Base-by-base conservation (phyloP, 2,113 vertebrate species). In the Acanthochromis polyacanthus region DNA sequence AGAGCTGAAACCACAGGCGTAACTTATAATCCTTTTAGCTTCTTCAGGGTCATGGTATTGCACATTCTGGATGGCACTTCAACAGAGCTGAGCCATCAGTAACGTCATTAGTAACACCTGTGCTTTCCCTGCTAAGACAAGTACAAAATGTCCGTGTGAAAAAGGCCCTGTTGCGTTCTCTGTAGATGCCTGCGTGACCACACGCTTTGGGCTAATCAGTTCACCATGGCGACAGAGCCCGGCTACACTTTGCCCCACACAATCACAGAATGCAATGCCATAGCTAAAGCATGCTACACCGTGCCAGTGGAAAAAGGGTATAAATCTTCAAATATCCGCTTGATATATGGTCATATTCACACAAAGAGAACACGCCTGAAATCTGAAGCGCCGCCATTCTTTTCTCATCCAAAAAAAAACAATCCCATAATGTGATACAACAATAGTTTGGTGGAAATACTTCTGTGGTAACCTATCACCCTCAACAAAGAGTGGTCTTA, bases 401-500 rank as follows among this genome's bases (percentile, higher is more conserved):
- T 53, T 67, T 38, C 19, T 46, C 22, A 20, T 55, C 30, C 8
- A 3, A 23, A 32, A 71, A 71, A 25, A 46, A 71, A 20, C 17
- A 23, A 53, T 43, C 63, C 55, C 50, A 69, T 68, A 68, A 71
- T 14, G 22, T 60, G 38, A 25, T 38, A 53, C 32, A 48, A 63
- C 63, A 82, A 66, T 28, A 28, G 20, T 5, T 48, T 19, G 20
- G 36, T 10, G 46, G 40, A 75, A 58, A 82, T 12, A 60, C 32
- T 32, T 38, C 20, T 5, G 20, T 19, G 45, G 36, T 63, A 53
- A 81, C 69, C 65, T 17, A 38, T 75, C 79, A 77, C 51, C 67
- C 40, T 59, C 68, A 46, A 67, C 52, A 60, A 60, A 62, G 23
- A 84, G 30, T 22, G 77, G 62, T 67, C 67, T 76, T 72, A 66